Conservation (phyloP, 30 jellyfish, hydroid and myxozoan species). For the Pseudorhiza aurosa region DNA sequence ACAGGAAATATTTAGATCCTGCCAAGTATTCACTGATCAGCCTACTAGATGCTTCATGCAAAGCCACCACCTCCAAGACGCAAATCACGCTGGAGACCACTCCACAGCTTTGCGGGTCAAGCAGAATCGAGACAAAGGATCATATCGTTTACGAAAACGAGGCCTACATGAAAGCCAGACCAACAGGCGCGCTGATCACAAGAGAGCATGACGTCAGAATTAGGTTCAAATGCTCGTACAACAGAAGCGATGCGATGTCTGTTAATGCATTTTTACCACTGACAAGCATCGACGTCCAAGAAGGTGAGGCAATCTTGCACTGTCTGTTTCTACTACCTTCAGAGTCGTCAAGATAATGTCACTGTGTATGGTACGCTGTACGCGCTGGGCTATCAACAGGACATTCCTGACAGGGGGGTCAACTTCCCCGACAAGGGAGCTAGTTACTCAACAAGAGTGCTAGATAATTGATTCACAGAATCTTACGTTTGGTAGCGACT, state of each 20-base stretch:
- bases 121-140: constrained; percentile 1
- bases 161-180: constrained; percentile 31
- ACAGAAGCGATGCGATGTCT: background rate
- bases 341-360: too few relatives aligned
- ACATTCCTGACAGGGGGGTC: too few relatives aligned
- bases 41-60: constrained; percentile 18
- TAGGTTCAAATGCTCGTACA: constrained; percentile 19
- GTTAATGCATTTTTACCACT: constrained; percentile 5
- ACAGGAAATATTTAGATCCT: constrained; percentile 15
- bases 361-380: too few relatives aligned
- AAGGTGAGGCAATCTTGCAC: too few relatives aligned
- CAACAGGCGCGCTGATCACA: constrained; percentile 14
- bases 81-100: constrained; percentile 23
- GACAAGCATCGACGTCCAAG: constrained; percentile 26
- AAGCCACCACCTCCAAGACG: background rate
- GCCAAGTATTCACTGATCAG: constrained; percentile 5
- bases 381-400: too few relatives aligned
- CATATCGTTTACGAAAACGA: constrained; percentile 43
- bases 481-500: too few relatives aligned
- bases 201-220: constrained; percentile 38
- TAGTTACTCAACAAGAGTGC: too few relatives aligned
- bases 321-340: too few relatives aligned
- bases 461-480: too few relatives aligned
- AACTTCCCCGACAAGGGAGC: too few relatives aligned
- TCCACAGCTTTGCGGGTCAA: constrained; percentile 44